These are phyloP conservation scores for Melanotus villosus DNA, from an alignment of 2,888 invertebrate species.

Conservation along the genomic window DNA sequence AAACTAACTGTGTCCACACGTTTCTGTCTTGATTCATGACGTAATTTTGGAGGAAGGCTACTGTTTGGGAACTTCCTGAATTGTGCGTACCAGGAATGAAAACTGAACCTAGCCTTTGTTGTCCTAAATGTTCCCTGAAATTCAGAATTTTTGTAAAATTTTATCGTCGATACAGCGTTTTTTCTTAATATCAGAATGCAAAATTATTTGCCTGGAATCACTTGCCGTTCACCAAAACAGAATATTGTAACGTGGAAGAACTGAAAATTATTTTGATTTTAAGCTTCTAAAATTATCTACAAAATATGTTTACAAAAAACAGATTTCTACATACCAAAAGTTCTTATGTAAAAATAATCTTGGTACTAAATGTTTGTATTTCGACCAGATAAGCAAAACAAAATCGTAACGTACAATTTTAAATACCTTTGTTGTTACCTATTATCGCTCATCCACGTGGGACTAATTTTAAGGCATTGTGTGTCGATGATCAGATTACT, in stretches of 20 bases:
- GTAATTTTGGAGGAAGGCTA: constrained; percentile 66
- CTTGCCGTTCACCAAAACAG: too few species aligned
- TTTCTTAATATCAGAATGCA: too few species aligned
- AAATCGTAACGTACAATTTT: constrained; percentile 40
- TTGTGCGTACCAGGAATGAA: constrained; percentile 82
- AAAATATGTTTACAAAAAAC: too few species aligned
- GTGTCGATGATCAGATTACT: constrained; percentile 73
- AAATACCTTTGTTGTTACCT: constrained; percentile 66
- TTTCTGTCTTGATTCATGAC: constrained; percentile 81
- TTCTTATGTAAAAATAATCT: too few species aligned
- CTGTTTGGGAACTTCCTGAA: constrained; percentile 72
- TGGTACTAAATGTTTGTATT: too few species aligned
- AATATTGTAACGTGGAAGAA: neutral
- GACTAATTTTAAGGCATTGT: constrained; percentile 84
- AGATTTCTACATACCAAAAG: too few species aligned
- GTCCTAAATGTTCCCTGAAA: constrained; percentile 71
- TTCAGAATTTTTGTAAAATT: neutral
- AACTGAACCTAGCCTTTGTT: constrained; percentile 72
- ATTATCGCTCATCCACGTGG: constrained; percentile 87
- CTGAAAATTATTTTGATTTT: too few species aligned
- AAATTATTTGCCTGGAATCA: too few species aligned
- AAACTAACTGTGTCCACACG: constrained; percentile 87
- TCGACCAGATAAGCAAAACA: neutral
- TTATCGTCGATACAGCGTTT: too few species aligned
- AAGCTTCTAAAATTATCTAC: neutral